phyloP scores from a whole-genome alignment of 2,113 vertebrate species.

The Terrapene triunguis region DNA sequence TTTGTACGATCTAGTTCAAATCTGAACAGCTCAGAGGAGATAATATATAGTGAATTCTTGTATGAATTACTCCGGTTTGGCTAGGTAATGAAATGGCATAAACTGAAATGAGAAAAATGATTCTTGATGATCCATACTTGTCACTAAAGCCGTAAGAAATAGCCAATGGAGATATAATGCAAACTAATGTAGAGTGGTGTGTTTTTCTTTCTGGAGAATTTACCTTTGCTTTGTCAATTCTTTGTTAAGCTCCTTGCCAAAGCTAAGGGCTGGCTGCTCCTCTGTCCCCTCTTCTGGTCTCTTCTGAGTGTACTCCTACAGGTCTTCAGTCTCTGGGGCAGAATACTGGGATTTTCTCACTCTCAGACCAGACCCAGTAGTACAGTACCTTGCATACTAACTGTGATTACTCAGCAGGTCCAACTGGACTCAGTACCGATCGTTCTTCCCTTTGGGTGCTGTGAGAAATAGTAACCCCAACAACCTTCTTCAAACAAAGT shows the following conservation, averaged over 20 bases:
- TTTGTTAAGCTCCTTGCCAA: neutral
- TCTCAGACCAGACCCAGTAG: neutral
- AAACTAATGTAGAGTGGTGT: neutral
- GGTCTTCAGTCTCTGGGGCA: neutral
- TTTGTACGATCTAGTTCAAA: conserved; percentile 44
- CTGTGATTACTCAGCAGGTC: neutral
- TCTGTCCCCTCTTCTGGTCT: neutral
- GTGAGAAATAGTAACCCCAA: neutral
- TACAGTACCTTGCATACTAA: neutral
- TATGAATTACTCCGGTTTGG: neutral
- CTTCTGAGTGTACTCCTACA: neutral
- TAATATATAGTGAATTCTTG: conserved; percentile 46
- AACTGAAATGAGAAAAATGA: neutral
- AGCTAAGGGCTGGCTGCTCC: neutral
- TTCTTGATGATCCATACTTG: neutral
- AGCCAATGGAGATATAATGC: neutral
- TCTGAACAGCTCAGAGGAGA: conserved; percentile 37
- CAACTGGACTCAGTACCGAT: neutral
- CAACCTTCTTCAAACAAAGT: neutral
- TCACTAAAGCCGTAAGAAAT: neutral
- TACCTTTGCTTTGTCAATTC: neutral
- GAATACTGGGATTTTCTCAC: neutral
- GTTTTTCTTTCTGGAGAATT: neutral
- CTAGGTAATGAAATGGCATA: neutral
- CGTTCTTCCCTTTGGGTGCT: neutral